phyloP scores from a whole-genome alignment of 2,797 vertebrate genomes.

The Lophotriccus pileatus region DNA sequence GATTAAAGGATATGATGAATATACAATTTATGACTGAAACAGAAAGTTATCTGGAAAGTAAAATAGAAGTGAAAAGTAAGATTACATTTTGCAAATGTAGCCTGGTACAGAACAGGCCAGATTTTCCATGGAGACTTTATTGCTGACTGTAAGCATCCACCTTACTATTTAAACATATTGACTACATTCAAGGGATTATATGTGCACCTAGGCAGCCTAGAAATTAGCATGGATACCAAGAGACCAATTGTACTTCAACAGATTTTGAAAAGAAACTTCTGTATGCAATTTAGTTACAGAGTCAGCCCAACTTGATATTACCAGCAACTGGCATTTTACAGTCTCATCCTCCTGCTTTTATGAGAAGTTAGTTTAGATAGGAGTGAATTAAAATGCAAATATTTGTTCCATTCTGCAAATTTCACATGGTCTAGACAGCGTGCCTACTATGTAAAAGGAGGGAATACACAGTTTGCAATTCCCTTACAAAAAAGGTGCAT shows the following conservation, averaged over 20 bases:
- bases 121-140: neutral
- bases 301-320: neutral
- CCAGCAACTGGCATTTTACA: neutral
- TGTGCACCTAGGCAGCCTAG: neutral
- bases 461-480: neutral
- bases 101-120: neutral
- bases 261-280: neutral
- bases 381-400: neutral
- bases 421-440: neutral
- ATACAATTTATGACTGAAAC: constrained; percentile 12
- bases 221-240: neutral
- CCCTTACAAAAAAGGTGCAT: neutral
- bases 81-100: neutral
- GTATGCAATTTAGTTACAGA: neutral
- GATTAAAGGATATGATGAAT: constrained; percentile 43
- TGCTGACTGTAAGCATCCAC: neutral
- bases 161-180: neutral
- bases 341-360: neutral
- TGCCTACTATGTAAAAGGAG: neutral
- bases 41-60: neutral
- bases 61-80: neutral
- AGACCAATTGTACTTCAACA: neutral
- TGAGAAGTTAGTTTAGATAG: neutral
- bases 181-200: neutral
- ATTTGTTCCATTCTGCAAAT: neutral